A percentile compares a stretch with the other conserved stretches of the same genome.
Conservation (phyloP, 2,888 invertebrate species). For the Achlya flavicornis region DNA sequence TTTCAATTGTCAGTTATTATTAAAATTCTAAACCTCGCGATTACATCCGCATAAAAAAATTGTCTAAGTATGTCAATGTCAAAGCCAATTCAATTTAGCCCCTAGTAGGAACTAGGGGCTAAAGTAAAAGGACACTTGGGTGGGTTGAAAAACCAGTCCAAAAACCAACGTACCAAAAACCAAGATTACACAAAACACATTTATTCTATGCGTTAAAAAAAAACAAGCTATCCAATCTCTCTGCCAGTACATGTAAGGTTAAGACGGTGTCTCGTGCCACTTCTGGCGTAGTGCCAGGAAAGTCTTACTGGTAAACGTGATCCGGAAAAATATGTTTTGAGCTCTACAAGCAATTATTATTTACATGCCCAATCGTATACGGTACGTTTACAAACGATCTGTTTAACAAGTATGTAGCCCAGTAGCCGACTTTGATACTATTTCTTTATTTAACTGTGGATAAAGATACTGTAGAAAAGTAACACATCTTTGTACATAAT, state of each 20-base stretch:
- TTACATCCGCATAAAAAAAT: no score
- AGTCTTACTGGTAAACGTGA: background rate
- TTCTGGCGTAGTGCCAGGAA: background rate
- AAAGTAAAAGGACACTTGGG: no score
- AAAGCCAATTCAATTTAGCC: no score
- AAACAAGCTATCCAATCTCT: background rate
- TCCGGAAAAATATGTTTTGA: slow-evolving; percentile 1
- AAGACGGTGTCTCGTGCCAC: background rate
- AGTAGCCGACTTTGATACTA: no score
- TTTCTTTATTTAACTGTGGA: no score
- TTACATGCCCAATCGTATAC: background rate
- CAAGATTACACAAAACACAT: background rate
- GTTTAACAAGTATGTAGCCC: no score
- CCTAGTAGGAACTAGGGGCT: no score
- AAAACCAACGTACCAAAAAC: background rate
- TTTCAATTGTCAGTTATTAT: no score
- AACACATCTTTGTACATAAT: no score
- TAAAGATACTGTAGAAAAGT: no score
- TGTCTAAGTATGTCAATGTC: no score
- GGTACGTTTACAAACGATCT: background rate
- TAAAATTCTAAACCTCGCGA: no score
- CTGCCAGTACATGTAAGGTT: background rate
- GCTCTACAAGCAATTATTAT: background rate
- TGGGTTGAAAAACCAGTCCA: background rate
- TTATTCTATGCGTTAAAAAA: background rate